phyloP scores from a whole-genome alignment of 2,888 invertebrate genomes.

The Anoplius nigerrimus region DNA sequence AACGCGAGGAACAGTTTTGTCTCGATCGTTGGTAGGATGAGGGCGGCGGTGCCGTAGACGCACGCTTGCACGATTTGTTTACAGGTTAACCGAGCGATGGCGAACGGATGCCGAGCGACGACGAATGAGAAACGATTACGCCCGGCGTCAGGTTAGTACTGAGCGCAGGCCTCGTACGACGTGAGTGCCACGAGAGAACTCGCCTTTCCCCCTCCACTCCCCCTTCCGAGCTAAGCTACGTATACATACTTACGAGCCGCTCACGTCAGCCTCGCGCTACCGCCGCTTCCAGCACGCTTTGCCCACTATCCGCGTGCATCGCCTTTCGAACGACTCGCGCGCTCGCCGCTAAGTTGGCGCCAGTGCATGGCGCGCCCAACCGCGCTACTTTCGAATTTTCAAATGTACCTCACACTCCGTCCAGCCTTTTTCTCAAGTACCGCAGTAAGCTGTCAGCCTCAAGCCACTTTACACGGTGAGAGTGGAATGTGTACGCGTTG shows the following conservation, averaged over 20 bases:
- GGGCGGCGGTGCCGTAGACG: neutral
- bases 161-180: constrained; percentile 23
- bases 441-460: too few relatives aligned
- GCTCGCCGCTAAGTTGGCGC: constrained; percentile 58
- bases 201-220: constrained; percentile 6
- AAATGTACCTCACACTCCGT: too few relatives aligned
- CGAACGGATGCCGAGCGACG: neutral
- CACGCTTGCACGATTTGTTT: constrained; percentile 8
- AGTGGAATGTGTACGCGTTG: too few relatives aligned
- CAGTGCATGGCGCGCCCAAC: constrained; percentile 45
- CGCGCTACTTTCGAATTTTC: neutral
- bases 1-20: too few relatives aligned
- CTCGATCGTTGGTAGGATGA: neutral
- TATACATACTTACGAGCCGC: too few relatives aligned
- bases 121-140: neutral
- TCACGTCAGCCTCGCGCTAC: neutral
- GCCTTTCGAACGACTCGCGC: constrained; percentile 38
- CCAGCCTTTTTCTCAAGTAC: too few relatives aligned
- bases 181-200: constrained; percentile 8
- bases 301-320: too few relatives aligned
- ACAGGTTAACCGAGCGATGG: neutral
- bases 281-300: neutral
- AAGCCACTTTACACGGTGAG: too few relatives aligned
- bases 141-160: constrained; percentile 4
- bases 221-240: constrained; percentile 11